Conservation (phyloP, 2,888 invertebrate species). For the Epirrhoe tristata region DNA sequence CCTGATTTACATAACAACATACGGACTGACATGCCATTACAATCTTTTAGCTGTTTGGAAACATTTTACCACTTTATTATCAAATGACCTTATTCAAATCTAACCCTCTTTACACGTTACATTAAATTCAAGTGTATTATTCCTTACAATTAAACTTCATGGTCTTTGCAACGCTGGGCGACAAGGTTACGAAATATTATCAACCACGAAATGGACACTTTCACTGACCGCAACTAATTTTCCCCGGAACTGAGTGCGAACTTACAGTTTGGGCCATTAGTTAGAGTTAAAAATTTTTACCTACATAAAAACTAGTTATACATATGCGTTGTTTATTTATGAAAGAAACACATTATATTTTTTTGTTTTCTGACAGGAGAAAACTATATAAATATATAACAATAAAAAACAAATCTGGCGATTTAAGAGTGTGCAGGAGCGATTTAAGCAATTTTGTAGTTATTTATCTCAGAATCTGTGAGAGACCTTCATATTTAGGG, state of each 20-base stretch:
- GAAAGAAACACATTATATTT: no score
- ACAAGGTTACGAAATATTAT: conserved; percentile 38
- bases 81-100: neutral
- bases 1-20: conserved; percentile 23
- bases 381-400: no score
- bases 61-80: neutral
- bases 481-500: no score
- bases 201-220: conserved; percentile 48
- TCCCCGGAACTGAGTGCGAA: conserved; percentile 18
- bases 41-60: neutral
- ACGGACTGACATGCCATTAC: neutral
- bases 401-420: no score
- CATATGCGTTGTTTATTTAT: no score
- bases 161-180: neutral
- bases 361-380: no score
- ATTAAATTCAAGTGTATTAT: neutral
- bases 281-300: neutral
- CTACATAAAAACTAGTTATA: neutral
- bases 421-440: no score
- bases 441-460: no score
- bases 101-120: neutral
- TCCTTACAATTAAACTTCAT: neutral
- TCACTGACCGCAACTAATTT: conserved; percentile 50
- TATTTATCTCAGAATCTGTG: no score
- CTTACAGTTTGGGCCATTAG: neutral